A percentile compares a stretch with the other conserved stretches of the same genome.
Conservation (phyloP, 92 coral and sea anemone species). For the Heteractis magnifica region DNA sequence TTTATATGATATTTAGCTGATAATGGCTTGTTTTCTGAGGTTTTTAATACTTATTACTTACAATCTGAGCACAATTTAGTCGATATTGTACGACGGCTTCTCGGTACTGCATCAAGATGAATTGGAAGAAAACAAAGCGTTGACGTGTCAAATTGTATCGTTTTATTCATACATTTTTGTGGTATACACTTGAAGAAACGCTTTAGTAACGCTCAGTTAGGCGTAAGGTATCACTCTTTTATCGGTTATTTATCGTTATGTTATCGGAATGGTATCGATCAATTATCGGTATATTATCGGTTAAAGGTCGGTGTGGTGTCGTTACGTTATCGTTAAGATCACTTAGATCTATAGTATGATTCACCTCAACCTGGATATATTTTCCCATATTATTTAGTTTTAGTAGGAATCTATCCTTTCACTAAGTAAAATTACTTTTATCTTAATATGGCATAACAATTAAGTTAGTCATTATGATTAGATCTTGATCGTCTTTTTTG, state of each 20-base stretch:
- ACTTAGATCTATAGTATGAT: neutral
- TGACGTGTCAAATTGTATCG: neutral
- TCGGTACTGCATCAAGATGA: slow-evolving; percentile 11
- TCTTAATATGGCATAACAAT: neutral
- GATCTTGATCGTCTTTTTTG: neutral
- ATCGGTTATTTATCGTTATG: neutral
- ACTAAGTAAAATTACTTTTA: neutral
- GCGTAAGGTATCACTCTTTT: neutral
- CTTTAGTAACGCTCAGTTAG: neutral
- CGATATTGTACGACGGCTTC: slow-evolving; percentile 17
- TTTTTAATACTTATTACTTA: slow-evolving; percentile 11
- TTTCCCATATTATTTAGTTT: no score
- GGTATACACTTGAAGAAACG: no score
- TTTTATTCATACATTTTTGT: neutral
- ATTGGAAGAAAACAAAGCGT: slow-evolving; percentile 2
- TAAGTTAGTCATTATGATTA: neutral
- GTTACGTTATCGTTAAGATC: neutral
- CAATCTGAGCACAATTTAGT: slow-evolving; percentile 15
- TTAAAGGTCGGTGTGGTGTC: neutral
- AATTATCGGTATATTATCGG: neutral
- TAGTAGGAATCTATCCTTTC: neutral
- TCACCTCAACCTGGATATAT: no score
- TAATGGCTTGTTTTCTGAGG: neutral
- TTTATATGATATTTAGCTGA: neutral
- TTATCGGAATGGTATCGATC: neutral